phyloP scores from a whole-genome alignment of 1,140 invertebrate genomes.

The Lithobius niger region DNA sequence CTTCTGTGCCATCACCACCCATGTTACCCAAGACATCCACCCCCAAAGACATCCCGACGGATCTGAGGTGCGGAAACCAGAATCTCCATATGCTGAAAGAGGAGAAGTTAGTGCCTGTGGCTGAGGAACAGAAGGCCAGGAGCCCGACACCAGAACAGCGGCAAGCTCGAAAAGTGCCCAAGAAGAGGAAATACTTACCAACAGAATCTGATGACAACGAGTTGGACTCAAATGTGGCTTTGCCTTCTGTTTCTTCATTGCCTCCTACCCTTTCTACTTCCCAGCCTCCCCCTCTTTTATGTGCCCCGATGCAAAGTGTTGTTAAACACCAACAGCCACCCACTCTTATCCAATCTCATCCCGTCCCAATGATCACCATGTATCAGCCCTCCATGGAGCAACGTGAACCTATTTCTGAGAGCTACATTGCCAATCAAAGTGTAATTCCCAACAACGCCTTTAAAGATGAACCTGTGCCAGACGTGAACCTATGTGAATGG shows the following conservation, averaged over 20 bases:
- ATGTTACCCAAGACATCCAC: no score
- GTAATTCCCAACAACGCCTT: neutral
- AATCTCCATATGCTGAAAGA: neutral
- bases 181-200: constrained; percentile 75
- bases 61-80: neutral
- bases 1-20: no score
- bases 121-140: neutral
- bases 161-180: constrained; percentile 49
- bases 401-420: neutral
- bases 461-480: constrained; percentile 10
- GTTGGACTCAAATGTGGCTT: constrained; percentile 1
- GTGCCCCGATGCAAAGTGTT: no score
- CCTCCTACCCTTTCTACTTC: neutral
- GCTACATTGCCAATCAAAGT: no score
- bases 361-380: neutral
- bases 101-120: neutral
- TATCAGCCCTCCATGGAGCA: neutral
- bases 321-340: neutral
- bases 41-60: neutral
- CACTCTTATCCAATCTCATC: neutral
- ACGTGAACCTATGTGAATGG: constrained; percentile 78
- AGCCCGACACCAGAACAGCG: neutral
- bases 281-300: no score
- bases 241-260: neutral
- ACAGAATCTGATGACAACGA: constrained; percentile 52